A percentile compares a stretch with the other conserved stretches of the same genome.
Conservation (phyloP, 2,888 invertebrate genomes). For the Pseudeuparius sepicola region DNA sequence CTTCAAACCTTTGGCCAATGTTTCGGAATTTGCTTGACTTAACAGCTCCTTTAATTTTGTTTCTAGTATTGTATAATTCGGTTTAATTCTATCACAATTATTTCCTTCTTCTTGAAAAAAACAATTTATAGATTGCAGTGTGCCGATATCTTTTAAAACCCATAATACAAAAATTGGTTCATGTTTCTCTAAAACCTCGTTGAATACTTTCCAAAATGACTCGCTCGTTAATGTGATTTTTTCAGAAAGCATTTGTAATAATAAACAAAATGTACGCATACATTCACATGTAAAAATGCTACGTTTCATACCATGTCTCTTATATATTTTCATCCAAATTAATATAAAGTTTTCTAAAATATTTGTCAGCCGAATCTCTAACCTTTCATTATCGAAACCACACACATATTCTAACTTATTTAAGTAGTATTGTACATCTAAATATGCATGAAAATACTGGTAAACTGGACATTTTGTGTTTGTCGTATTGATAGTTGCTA, state of each 20-base stretch:
- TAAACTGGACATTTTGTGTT: constrained; percentile 23
- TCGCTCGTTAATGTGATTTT: constrained; percentile 18
- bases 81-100: constrained; percentile 19
- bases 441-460: constrained; percentile 29
- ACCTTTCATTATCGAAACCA: constrained; percentile 13
- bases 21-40: constrained; percentile 20
- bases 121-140: constrained; percentile 23
- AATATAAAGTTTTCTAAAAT: constrained; percentile 28
- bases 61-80: constrained; percentile 31
- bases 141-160: constrained; percentile 29
- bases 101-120: constrained; percentile 19
- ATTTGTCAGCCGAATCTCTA: too few species aligned
- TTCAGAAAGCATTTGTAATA: constrained; percentile 27
- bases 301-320: constrained; percentile 2
- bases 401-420: constrained; percentile 21
- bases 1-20: constrained; percentile 27
- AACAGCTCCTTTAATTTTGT: constrained; percentile 27
- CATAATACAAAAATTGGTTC: constrained; percentile 29
- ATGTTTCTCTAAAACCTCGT: constrained; percentile 25
- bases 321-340: constrained; percentile 26
- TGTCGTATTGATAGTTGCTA: constrained; percentile 21
- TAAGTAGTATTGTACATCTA: constrained; percentile 27
- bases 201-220: constrained; percentile 33
- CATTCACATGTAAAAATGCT: constrained; percentile 30
- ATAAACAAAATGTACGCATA: too few species aligned